Percentiles rank a stretch among this genome's conserved stretches.
Evolutionary conservation across 2,888 invertebrate genomes (phyloP).

Genomic region (Agrochola lota): DNA sequence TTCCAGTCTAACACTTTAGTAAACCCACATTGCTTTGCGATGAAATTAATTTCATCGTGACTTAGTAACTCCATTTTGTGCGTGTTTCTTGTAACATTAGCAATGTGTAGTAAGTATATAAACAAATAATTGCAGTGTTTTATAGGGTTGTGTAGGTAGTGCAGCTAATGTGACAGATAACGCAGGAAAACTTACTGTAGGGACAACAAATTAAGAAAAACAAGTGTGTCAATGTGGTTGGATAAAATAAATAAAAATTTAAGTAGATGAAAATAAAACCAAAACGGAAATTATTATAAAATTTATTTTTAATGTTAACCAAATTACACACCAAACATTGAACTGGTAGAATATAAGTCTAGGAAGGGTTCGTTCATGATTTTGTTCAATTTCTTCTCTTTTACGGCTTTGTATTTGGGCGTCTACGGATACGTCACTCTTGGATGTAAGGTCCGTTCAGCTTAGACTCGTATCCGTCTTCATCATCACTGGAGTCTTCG

Average conservation of each 20-base stretch:
- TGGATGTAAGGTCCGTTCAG: conserved; percentile 71
- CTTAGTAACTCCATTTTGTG: conserved; percentile 76
- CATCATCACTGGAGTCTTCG: conserved; percentile 80
- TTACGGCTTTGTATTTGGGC: conserved; percentile 84
- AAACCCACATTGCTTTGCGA: conserved; percentile 72
- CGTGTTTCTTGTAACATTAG: conserved; percentile 22
- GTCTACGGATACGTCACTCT: conserved; percentile 82
- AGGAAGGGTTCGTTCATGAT: conserved; percentile 80
- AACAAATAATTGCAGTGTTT: conserved; percentile 36
- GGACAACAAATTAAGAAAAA: conserved; percentile 11
- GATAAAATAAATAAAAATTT: not conserved
- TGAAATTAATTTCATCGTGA: conserved; percentile 73
- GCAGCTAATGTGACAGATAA: conserved; percentile 33
- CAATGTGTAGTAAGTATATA: conserved; percentile 20
- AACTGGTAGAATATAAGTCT: conserved; percentile 76
- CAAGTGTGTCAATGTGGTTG: not conserved
- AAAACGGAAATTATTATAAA: not conserved
- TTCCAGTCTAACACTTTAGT: conserved; percentile 72
- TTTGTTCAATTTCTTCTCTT: conserved; percentile 86
- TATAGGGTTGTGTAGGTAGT: conserved; percentile 30
- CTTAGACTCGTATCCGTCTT: too few species aligned
- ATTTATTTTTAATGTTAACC: conserved; percentile 43
- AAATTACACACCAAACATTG: conserved; percentile 76
- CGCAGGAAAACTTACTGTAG: conserved; percentile 15
- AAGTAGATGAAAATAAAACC: not conserved